Base-by-base conservation (phyloP, 1,140 invertebrate species). In the Plectrocnemia conspersa region DNA sequence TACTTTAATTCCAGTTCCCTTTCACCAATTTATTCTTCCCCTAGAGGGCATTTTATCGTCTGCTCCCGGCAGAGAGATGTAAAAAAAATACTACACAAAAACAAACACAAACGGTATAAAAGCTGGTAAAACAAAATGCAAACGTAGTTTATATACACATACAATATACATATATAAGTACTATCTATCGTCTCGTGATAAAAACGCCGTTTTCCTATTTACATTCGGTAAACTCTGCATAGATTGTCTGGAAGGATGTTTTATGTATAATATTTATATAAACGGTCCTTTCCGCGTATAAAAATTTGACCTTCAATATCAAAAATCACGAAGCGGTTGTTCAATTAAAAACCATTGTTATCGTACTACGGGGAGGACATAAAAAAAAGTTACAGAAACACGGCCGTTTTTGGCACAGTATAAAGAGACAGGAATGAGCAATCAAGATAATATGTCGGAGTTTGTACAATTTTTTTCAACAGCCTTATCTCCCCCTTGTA, bases 1-100 rank as follows among this genome's bases (percentile, higher is more conserved):
- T 50, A 50, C 47, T 50, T 50, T 50, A 50, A 50, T 50, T 50
- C 47, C 32, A 50, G 47, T 50, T 50, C 40, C 33, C 47, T 50
- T 50, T 50, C 47, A 38, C 47, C 47, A 48, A 48, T 48, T 48
- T 48, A 35, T 32, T 48, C 45, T 48, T 33, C 27, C 35, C 47
- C 47, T 35, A 13, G 35, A 32, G 47, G 47, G 32, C 47, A 21
- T 50, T 50, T 50, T 50, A 50, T 50, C 40, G 47, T 38, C 24
- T 23, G 45, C 32, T 22, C 19, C 27, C 33, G 32, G 24, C 32
- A 6, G 23, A 9, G 22, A 22, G 33, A 50, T 38, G 38, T 50
- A 22, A 48, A 36, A 48, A 21, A 21, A 48, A 33, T 9, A 32
- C n/a, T n/a, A 50, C 7, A 25, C 16, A 11, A 25, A 50, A 35